Evolutionary conservation across 2,888 invertebrate species (phyloP).

Genomic region (Omphaloscelis lunosa): DNA sequence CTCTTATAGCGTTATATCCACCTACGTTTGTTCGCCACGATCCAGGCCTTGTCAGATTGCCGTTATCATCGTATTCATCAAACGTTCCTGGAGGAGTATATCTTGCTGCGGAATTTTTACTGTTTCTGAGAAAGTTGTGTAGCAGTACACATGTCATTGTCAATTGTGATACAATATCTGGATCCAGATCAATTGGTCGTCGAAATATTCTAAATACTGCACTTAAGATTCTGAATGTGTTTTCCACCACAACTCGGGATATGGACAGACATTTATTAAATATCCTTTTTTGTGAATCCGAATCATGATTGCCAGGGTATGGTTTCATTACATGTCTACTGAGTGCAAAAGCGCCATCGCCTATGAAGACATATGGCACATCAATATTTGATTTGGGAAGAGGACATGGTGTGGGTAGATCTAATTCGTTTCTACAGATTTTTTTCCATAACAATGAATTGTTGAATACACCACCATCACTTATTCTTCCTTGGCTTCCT

Average conservation of each 20-base stretch:
- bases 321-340: constrained; percentile 70
- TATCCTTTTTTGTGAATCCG: constrained; percentile 63
- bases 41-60: constrained; percentile 49
- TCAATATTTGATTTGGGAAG: constrained; percentile 63
- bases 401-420: constrained; percentile 65
- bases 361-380: constrained; percentile 70
- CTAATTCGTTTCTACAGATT: constrained; percentile 59
- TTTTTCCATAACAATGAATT: constrained; percentile 66
- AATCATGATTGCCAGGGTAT: constrained; percentile 66
- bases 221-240: constrained; percentile 64
- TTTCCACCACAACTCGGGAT: constrained; percentile 66
- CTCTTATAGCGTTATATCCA: constrained; percentile 51
- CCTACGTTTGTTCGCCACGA: constrained; percentile 53
- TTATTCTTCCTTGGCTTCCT: constrained; percentile 54
- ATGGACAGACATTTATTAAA: constrained; percentile 63
- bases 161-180: constrained; percentile 63
- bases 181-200: constrained; percentile 60
- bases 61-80: constrained; percentile 53
- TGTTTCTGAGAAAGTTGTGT: constrained; percentile 64
- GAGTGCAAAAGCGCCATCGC: constrained; percentile 71
- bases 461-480: constrained; percentile 46
- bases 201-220: constrained; percentile 67
- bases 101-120: constrained; percentile 45
- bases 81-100: constrained; percentile 63
- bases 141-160: constrained; percentile 71